phyloP scores from a whole-genome alignment of 2,797 vertebrate genomes.

The Phalloptychus januarius region DNA sequence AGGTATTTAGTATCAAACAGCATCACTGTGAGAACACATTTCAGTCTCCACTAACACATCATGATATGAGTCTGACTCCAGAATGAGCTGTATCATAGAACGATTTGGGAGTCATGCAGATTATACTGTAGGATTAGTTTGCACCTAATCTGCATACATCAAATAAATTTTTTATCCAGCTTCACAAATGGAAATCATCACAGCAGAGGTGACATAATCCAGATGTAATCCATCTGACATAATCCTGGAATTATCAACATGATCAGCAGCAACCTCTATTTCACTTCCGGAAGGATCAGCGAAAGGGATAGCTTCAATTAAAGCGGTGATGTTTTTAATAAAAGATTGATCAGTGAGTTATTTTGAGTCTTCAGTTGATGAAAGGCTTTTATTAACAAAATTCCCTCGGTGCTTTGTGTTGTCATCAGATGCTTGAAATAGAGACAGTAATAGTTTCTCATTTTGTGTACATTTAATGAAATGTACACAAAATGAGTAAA shows the following conservation, averaged over 20 bases:
- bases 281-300: background rate
- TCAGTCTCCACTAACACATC: background rate
- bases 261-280: constrained; percentile 10
- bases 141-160: constrained; percentile 53
- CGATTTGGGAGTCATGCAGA: constrained; percentile 19
- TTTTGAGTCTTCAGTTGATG: background rate
- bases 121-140: constrained; percentile 56
- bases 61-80: background rate
- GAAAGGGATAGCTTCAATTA: background rate
- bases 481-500: no score
- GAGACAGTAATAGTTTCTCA: background rate
- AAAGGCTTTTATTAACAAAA: background rate
- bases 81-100: background rate
- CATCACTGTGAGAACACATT: background rate
- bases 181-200: constrained; percentile 24
- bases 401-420: background rate
- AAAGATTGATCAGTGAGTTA: background rate
- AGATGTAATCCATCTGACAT: constrained; percentile 38
- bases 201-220: constrained; percentile 56
- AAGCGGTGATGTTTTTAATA: background rate
- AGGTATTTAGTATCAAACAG: background rate
- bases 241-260: constrained; percentile 48
- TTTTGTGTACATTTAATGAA: background rate
- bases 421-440: background rate
- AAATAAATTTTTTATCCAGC: constrained; percentile 48